Evolutionary conservation across 2,888 invertebrate genomes (phyloP).

Genomic region (Xanthia togata): DNA sequence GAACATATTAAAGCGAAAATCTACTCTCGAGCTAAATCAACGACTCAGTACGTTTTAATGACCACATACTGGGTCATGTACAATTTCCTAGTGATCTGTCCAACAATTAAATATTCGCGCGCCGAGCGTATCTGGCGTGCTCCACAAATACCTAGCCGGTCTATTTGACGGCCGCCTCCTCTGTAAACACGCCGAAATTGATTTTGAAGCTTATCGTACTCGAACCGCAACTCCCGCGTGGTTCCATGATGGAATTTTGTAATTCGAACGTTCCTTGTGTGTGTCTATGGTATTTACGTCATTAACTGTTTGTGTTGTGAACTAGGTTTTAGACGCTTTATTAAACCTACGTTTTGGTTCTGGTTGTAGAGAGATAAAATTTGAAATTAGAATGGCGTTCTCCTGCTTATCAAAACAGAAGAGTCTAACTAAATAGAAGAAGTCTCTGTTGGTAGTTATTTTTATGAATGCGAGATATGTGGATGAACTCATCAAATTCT

Average conservation of each 20-base stretch:
- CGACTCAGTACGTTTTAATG: conserved; percentile 35
- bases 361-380: conserved; percentile 1
- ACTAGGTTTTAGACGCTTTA: conserved; percentile 25
- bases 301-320: conserved; percentile 52
- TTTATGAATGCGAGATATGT: background rate
- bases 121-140: conserved; percentile 52
- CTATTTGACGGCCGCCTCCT: conserved; percentile 76
- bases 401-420: background rate
- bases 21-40: conserved; percentile 17
- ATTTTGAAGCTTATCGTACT: conserved; percentile 84
- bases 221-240: conserved; percentile 59
- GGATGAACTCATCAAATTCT: background rate
- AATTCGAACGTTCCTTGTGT: conserved; percentile 63
- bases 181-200: conserved; percentile 85
- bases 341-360: conserved; percentile 10
- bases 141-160: conserved; percentile 71
- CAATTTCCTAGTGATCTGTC: conserved; percentile 61
- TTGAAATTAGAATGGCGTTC: conserved; percentile 17
- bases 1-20: conserved; percentile 8
- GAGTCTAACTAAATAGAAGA: too few species aligned
- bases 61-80: conserved; percentile 43
- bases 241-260: conserved; percentile 73
- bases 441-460: background rate
- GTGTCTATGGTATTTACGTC: conserved; percentile 53
- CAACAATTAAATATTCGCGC: conserved; percentile 66